Base-by-base conservation (phyloP, 2,113 vertebrate species). In the Coryphaenoides rupestris region DNA sequence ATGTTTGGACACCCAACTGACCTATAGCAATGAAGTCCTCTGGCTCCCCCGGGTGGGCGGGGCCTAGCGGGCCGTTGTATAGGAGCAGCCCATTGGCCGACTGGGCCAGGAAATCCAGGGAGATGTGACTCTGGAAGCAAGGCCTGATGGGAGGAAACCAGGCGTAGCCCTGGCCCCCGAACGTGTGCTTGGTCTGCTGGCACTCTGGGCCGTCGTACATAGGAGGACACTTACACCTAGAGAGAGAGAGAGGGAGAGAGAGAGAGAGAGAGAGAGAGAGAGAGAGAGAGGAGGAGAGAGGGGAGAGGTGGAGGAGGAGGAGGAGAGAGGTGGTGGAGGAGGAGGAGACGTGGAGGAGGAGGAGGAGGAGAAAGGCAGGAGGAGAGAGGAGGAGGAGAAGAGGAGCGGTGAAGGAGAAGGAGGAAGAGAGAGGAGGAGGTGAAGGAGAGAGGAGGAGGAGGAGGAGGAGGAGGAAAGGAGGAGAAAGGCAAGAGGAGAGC, bases 191-290 rank as follows among this genome's bases (percentile, higher is more conserved):
- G 65, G 92, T 95, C 84, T 94, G 94, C 81, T 96, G 93, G 76
- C 94, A 96, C 60, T 93, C 91, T 0, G 94, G 94, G 14, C 94
- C 94, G 0, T 95, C 88, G 46, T 91, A 93, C 87, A 92, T 89
- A 49, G 89, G 78, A 40, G 87, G 75, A 77, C 94, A 96, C 64
- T 82, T 85, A 75, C 94, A 96, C 54, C 94, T 96, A 75, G 60
- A 64, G 23, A 66, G n/a, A 19, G 28, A 53, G 5, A 46, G 15
- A 17, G 7, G 58, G 45, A 57, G 19, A 21, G 21, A 17, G 15
- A 16, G 26, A 57, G 15, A 58, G 19, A 19, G 46, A 52, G 16
- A 26, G 46, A 62, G 40, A 49, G 33, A 50, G 21, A 50, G 21
- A 50, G 40, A 61, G 19, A 61, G 19, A 49, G 33, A 40, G 33